Evolutionary conservation across 1,140 invertebrate genomes (phyloP).

Genomic region (Prorops nasuta): DNA sequence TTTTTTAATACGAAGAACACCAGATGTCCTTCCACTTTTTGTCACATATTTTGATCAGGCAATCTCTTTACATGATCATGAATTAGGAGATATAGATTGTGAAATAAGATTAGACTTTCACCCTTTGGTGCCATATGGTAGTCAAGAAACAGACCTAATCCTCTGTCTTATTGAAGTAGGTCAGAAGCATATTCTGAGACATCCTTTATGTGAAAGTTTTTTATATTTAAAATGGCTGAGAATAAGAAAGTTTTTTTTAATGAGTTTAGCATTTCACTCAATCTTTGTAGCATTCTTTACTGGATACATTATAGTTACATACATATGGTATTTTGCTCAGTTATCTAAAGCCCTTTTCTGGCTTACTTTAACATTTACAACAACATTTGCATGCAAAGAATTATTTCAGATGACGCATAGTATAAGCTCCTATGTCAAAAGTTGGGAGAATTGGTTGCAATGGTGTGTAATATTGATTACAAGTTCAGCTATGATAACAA

Average conservation of each 20-base stretch:
- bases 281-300: constrained; percentile 74
- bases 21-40: constrained; percentile 73
- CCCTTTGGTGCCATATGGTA: constrained; percentile 63
- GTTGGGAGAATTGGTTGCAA: constrained; percentile 84
- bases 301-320: constrained; percentile 63
- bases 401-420: constrained; percentile 71
- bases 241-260: constrained; percentile 80
- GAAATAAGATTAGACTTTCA: constrained; percentile 77
- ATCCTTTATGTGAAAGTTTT: constrained; percentile 79
- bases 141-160: constrained; percentile 71
- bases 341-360: constrained; percentile 62
- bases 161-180: constrained; percentile 76
- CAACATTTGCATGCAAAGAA: constrained; percentile 67
- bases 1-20: constrained; percentile 77
- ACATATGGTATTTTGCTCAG: constrained; percentile 52
- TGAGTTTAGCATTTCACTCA: constrained; percentile 76
- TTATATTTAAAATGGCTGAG: constrained; percentile 78
- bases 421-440: constrained; percentile 67
- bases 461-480: constrained; percentile 73
- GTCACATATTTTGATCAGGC: constrained; percentile 72
- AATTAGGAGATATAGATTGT: constrained; percentile 79
- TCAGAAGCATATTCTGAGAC: constrained; percentile 72
- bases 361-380: constrained; percentile 57
- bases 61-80: constrained; percentile 76
- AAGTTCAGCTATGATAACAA: constrained; percentile 53